These are phyloP conservation scores for Heliconius sara DNA, from an alignment of 2,888 invertebrate genomes.

Conservation along the genomic window DNA sequence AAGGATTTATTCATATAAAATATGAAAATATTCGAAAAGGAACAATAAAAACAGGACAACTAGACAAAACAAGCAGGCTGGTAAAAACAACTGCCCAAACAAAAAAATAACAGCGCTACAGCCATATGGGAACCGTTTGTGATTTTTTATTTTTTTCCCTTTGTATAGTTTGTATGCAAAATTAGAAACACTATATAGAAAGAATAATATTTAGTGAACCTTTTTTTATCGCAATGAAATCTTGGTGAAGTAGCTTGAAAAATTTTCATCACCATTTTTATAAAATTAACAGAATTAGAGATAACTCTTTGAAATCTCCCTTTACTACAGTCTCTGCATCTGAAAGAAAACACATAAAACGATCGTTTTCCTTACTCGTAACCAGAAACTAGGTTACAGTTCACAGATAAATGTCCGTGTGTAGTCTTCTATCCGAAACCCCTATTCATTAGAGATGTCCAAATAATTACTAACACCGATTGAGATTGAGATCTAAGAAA, in stretches of 20 bases:
- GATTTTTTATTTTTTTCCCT: conserved; percentile 35
- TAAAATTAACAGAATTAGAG: background rate
- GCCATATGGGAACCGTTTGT: conserved; percentile 43
- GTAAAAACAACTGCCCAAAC: conserved; percentile 39
- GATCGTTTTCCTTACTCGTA: conserved; percentile 43
- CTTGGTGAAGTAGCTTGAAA: background rate
- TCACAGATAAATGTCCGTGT: conserved; percentile 39
- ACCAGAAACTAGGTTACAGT: conserved; percentile 45
- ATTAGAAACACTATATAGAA: conserved; percentile 37
- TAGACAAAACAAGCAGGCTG: conserved; percentile 38
- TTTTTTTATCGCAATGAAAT: background rate
- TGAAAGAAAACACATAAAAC: conserved; percentile 43
- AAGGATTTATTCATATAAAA: background rate
- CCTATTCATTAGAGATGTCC: conserved; percentile 15
- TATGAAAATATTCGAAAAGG: conserved; percentile 1
- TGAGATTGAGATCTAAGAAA: background rate
- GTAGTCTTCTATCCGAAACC: conserved; percentile 23
- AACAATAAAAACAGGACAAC: conserved; percentile 27
- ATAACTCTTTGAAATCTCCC: background rate
- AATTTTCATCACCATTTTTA: background rate
- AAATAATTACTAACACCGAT: conserved; percentile 9
- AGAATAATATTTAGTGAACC: conserved; percentile 36
- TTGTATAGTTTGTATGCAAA: conserved; percentile 37
- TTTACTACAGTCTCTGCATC: background rate
- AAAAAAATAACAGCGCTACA: conserved; percentile 34